Evolutionary conservation across 2,113 vertebrate genomes (phyloP), one percentile per base, ranked within the genome.

Genomic region (Pimephales promelas): DNA sequence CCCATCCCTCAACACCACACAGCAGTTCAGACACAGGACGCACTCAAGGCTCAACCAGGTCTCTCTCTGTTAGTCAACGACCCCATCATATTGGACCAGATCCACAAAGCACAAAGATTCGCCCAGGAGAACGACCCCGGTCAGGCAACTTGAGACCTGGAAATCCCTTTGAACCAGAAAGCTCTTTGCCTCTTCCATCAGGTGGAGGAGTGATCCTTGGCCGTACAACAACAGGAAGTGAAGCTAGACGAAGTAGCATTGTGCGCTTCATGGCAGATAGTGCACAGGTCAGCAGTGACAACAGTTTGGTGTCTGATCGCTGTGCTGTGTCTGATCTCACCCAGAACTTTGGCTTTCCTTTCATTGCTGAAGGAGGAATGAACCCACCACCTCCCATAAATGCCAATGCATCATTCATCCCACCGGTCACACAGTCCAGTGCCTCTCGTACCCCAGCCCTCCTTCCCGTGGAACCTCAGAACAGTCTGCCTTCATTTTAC

Each of bases 321-420:
- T 97, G 72, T 52, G 45, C 72, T 10, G 9, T 74, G 24, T 74
- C 72, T 9, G 72, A 99, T 0, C 91, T 99, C 0, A 92, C 97
- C 18, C 98, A 99, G 89, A 99, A 99, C 89, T 99, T 99, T 90
- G 95, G 97, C 70, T 99, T 99, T 88, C 92, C 97, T 57, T 98
- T 98, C 88, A 99, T 99, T 85, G 95, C 96, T 0, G 97, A 99
- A 36, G 95, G 96, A 66, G 93, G 97, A 77, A 98, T 99, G 96
- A 99, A 99, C 88, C 96, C 97, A 31, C 95, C 94, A 4, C 91
- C 97, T 59, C 88, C 97, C 0, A 97, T 98, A 88, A 99, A 99
- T 64, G 94, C 97, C 47, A 99, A 98, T 0, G 84, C 97, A 20
- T 96, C 97, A 3, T 99, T 99, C 90, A 99, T 99, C 89, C 97